phyloP scores from a whole-genome alignment of 1,140 invertebrate genomes.

The Cryptotermes secundus region DNA sequence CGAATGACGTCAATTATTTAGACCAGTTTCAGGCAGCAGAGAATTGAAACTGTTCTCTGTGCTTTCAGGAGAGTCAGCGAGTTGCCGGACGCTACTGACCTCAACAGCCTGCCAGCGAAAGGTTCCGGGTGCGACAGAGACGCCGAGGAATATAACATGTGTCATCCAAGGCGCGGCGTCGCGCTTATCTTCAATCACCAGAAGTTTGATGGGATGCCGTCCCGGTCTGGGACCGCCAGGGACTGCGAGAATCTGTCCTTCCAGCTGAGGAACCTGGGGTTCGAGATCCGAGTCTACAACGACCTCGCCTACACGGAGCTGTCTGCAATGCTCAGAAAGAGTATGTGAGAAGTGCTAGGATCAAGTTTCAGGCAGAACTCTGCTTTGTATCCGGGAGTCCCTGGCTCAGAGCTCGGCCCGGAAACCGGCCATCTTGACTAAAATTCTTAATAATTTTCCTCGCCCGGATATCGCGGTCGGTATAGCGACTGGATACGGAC shows the following conservation, averaged over 20 bases:
- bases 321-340: not conserved
- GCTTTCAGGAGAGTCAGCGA: not conserved
- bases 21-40: too few relatives aligned
- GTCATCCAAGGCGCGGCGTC: slow-evolving; percentile 19
- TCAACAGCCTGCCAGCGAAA: not conserved
- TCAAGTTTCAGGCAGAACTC: not conserved
- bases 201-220: not conserved
- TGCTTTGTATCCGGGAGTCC: too few relatives aligned
- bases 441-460: too few relatives aligned
- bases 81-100: not conserved
- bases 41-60: too few relatives aligned
- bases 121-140: not conserved
- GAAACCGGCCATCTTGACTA: too few relatives aligned
- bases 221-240: not conserved
- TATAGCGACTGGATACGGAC: too few relatives aligned
- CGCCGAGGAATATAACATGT: slow-evolving; percentile 28
- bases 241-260: not conserved
- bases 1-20: too few relatives aligned
- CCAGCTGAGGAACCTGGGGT: not conserved
- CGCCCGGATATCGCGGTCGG: too few relatives aligned
- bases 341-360: not conserved
- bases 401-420: too few relatives aligned
- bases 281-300: slow-evolving; percentile 16
- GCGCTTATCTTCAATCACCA: slow-evolving; percentile 32
- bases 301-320: not conserved